These are phyloP conservation scores for Hylaeus volcanicus DNA, from an alignment of 1,140 invertebrate genomes.

Conservation along the genomic window DNA sequence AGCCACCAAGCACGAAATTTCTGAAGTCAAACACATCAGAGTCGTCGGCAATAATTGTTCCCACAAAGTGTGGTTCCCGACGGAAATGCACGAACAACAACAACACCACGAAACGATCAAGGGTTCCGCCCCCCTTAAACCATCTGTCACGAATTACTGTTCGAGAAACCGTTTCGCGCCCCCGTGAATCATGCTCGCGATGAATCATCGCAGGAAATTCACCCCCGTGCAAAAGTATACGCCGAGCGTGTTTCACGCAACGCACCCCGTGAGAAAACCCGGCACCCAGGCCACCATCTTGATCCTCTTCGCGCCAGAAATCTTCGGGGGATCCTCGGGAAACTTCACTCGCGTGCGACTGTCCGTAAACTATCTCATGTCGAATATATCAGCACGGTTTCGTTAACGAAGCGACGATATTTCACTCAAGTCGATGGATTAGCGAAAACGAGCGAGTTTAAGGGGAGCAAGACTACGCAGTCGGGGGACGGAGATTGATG, in stretches of 20 bases:
- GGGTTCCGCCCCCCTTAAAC: no score
- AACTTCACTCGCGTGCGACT: neutral
- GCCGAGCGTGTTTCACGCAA: conserved; percentile 42
- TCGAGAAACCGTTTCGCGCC: conserved; percentile 6
- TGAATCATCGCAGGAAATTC: conserved; percentile 37
- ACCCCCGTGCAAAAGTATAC: conserved; percentile 16
- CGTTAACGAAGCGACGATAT: neutral
- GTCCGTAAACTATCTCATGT: no score
- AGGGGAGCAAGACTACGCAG: no score
- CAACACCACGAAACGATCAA: neutral
- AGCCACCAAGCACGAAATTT: no score
- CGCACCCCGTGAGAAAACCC: conserved; percentile 82
- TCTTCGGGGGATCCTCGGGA: neutral
- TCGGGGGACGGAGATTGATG: no score
- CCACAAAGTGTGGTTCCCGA: no score
- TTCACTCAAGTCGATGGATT: neutral
- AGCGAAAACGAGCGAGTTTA: no score
- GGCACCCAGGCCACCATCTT: conserved; percentile 85
- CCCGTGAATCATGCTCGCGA: conserved; percentile 29
- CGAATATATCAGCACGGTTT: no score
- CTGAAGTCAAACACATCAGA: no score
- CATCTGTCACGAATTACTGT: conserved; percentile 33
- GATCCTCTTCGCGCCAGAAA: conserved; percentile 4
- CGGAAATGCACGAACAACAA: no score
- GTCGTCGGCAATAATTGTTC: no score